Base-by-base conservation (phyloP, 2,888 invertebrate species). In the Tetragnatha montana region DNA sequence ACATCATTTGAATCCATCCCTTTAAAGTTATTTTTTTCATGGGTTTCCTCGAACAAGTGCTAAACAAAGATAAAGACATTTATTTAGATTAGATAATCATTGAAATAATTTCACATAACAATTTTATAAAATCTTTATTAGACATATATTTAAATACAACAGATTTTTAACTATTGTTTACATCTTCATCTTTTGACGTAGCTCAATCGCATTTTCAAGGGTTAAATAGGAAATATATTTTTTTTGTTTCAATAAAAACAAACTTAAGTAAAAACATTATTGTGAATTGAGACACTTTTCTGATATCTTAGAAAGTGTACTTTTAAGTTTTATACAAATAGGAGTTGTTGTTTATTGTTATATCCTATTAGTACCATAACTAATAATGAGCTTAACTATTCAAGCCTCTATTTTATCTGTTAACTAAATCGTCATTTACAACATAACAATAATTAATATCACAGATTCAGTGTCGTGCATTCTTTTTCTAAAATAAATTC, bases 141-240 rank as follows among this genome's bases (percentile, higher is more conserved):
- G 60, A 60, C 60, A 60, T 17, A 60, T 76, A 49, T 49, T 76
- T 76, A 76, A 49, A 51, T 21, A 50, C 76, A 76, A 51, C 21
- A 50, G 10, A 51, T 50, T 73, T 14, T 50, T 50, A 50, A 76
- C 49, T 12, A 22, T 22, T 73, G 50, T 50, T 19, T 76, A 76
- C 21, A 76, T 19, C 75, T 76, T 35, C 35, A 35, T 35, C 35
- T 60, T 76, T 76, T 76, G 76, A 76, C 76, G 12, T 51, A 76
- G 76, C 51, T 76, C 76, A 76, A 50, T 19, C 49, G 50, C 21
- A 21, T 76, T n/a, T 19, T 47, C 35, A 35, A 35, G 35, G 35
- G n/a, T n/a, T n/a, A n/a, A n/a, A 35, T 35, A 35, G 4, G 35
- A 35, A 35, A 35, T 35, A 35, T 35, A 35, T 4, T 35, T 35